Conservation (phyloP, 2,113 vertebrate genomes). For the Lophochroa leadbeateri region DNA sequence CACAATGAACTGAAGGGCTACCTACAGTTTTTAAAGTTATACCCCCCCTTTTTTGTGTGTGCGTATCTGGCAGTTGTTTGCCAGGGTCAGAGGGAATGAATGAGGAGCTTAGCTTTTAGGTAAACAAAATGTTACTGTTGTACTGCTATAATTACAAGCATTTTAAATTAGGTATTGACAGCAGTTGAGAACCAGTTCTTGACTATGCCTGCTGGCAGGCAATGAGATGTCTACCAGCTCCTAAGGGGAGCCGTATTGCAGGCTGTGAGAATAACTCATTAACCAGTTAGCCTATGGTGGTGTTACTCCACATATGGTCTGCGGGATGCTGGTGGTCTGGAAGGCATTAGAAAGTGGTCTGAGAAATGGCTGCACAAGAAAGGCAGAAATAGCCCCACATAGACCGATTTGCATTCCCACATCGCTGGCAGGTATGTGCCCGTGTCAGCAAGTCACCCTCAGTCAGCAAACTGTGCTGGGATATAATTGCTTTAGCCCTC, state of each 20-base stretch:
- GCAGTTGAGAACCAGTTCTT: background rate
- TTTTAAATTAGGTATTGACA: slow-evolving; percentile 37
- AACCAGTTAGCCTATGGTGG: background rate
- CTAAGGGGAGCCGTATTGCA: background rate
- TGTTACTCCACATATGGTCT: slow-evolving; percentile 3
- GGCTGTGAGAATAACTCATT: slow-evolving; percentile 44
- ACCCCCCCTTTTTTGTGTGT: too few species aligned
- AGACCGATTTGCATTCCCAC: background rate
- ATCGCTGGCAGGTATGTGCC: background rate
- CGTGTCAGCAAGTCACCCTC: background rate
- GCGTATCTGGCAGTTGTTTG: background rate
- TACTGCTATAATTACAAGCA: background rate
- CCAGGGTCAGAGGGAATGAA: background rate
- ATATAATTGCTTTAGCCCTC: background rate
- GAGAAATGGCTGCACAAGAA: background rate
- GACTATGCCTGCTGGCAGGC: slow-evolving; percentile 10
- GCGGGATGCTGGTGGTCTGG: slow-evolving; percentile 46
- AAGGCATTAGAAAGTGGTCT: slow-evolving; percentile 49
- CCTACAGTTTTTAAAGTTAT: background rate
- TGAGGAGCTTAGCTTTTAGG: background rate
- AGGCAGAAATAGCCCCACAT: background rate
- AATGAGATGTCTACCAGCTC: slow-evolving; percentile 2
- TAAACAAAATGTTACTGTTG: slow-evolving; percentile 8
- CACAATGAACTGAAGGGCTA: background rate
- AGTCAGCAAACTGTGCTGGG: background rate